Conservation (phyloP, 2,113 vertebrate genomes). For the Tragelaphus buxtoni region DNA sequence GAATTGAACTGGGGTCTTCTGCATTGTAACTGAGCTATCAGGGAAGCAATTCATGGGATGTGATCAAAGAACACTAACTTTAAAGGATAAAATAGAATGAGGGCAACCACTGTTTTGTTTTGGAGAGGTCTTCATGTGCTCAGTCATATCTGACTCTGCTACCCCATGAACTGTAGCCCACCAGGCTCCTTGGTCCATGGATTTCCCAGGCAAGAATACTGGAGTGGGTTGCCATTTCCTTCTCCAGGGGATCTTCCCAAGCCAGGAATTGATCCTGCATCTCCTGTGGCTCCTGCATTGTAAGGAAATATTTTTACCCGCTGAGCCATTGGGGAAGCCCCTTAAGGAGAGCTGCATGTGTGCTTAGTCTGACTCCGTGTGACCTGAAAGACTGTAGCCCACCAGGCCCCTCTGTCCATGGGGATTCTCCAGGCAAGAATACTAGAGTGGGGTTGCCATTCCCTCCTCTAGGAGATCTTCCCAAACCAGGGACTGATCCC, state of each 20-base stretch:
- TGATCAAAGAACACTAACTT: background rate
- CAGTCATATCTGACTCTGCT: background rate
- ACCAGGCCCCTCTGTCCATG: background rate
- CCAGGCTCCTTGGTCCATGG: background rate
- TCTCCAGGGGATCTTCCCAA: background rate
- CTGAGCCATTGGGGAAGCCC: background rate
- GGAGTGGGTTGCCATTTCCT: background rate
- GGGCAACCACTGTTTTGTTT: background rate
- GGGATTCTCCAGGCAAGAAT: background rate
- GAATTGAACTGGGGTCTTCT: background rate
- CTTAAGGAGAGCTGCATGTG: background rate
- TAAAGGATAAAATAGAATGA: background rate
- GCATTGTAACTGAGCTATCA: background rate
- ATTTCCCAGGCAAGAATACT: background rate
- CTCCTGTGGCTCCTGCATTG: background rate
- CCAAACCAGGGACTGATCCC: background rate
- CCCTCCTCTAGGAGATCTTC: background rate
- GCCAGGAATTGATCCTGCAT: background rate
- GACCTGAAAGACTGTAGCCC: background rate
- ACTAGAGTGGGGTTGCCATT: background rate
- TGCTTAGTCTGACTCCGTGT: background rate
- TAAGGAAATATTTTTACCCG: background rate
- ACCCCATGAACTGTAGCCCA: background rate
- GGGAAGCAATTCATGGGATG: background rate
- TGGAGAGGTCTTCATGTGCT: too few species aligned